Evolutionary conservation across 1,140 invertebrate genomes (phyloP).

Genomic region (Sminthurinus signatus): DNA sequence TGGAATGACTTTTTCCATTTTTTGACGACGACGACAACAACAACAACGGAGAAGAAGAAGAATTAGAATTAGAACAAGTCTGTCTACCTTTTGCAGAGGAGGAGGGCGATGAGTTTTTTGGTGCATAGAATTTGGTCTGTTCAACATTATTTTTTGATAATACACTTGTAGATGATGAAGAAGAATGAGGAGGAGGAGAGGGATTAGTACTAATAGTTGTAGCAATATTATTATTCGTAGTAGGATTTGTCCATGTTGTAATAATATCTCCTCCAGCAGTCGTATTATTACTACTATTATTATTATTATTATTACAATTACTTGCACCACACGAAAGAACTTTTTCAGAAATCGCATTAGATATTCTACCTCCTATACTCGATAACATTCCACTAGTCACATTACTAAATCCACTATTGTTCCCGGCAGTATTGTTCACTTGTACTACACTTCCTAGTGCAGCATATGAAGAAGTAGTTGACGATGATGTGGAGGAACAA

Average conservation of each 20-base stretch:
- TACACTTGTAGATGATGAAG: conserved; percentile 8
- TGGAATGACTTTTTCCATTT: not conserved
- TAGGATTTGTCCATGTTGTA: conserved; percentile 17
- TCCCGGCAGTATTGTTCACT: not conserved
- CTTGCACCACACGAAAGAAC: conserved; percentile 24
- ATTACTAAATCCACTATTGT: conserved; percentile 4
- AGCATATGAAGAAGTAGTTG: conserved; percentile 16
- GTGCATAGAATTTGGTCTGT: conserved; percentile 3
- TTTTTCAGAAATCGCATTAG: conserved; percentile 20
- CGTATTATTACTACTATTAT: conserved; percentile 8
- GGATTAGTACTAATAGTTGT: no score
- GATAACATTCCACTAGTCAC: conserved; percentile 6
- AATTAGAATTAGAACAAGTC: no score
- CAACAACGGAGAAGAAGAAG: not conserved
- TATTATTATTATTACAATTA: conserved; percentile 9
- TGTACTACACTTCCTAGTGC: conserved; percentile 1
- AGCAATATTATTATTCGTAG: conserved; percentile 8
- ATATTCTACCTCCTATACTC: conserved; percentile 25
- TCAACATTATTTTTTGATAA: not conserved
- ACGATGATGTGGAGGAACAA: conserved; percentile 23
- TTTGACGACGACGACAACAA: not conserved
- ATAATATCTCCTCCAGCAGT: not conserved
- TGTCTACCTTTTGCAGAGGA: no score
- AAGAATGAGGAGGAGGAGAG: no score
- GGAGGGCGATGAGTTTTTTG: not conserved